Percentiles rank a stretch among this genome's conserved stretches.
Evolutionary conservation across 2,797 vertebrate genomes (phyloP).

Genomic region (Rhincodon typus): DNA sequence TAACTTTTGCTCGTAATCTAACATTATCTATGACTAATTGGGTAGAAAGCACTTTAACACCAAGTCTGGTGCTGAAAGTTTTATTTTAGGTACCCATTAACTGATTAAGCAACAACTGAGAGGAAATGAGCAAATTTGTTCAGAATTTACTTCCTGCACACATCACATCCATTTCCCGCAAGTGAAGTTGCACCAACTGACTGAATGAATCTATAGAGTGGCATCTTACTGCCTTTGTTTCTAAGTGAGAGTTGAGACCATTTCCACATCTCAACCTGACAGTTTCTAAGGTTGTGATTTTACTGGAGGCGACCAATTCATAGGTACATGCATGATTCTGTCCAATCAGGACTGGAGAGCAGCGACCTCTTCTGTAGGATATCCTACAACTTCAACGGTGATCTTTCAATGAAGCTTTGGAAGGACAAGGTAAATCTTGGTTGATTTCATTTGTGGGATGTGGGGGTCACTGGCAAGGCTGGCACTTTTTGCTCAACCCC

Average conservation of each 20-base stretch:
- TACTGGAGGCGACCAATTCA: too few relatives aligned
- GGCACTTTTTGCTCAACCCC: too few relatives aligned
- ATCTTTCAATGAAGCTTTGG: too few relatives aligned
- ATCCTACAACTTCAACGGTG: too few relatives aligned
- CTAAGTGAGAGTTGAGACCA: neutral
- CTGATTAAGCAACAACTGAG: neutral
- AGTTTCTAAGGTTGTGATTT: too few relatives aligned
- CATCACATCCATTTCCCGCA: neutral
- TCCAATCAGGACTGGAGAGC: too few relatives aligned
- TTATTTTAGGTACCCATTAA: neutral
- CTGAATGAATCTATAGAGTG: neutral
- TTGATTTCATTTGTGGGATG: neutral
- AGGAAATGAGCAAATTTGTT: neutral
- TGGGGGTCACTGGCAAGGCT: too few relatives aligned
- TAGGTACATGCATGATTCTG: too few relatives aligned
- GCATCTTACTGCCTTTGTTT: neutral
- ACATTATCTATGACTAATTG: neutral
- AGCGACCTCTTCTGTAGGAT: too few relatives aligned
- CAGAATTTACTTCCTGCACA: neutral
- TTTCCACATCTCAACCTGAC: neutral
- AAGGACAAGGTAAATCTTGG: too few relatives aligned
- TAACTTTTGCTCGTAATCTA: neutral
- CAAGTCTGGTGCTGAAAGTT: neutral
- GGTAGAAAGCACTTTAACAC: neutral
- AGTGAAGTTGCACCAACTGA: neutral